These are phyloP conservation scores for Lathamus discolor DNA, from an alignment of 2,113 vertebrate species.

Conservation along the genomic window DNA sequence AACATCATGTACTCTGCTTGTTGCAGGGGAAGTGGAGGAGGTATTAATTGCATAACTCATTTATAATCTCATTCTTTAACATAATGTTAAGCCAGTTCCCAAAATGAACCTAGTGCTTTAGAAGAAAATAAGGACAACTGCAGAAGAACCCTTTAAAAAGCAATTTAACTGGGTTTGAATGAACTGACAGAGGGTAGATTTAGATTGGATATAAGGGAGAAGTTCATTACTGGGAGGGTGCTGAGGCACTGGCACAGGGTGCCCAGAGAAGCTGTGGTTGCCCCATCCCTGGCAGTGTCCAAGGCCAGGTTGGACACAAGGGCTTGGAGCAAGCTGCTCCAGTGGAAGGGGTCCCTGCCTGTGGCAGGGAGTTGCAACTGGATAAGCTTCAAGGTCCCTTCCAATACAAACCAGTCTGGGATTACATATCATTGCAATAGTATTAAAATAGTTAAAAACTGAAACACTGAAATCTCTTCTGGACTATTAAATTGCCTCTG, in stretches of 20 bases:
- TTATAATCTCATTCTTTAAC: constrained; percentile 42
- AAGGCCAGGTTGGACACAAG: background rate
- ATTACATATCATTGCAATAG: background rate
- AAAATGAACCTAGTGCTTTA: background rate
- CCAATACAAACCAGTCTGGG: background rate
- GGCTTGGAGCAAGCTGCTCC: background rate
- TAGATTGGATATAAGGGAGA: background rate
- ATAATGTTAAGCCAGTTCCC: background rate
- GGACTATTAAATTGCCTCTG: background rate
- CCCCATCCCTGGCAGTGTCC: background rate
- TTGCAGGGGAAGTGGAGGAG: constrained; percentile 36
- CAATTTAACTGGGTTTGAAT: background rate
- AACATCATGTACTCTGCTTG: constrained; percentile 4
- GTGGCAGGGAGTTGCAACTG: background rate
- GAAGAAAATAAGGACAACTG: background rate
- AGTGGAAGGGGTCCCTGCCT: background rate
- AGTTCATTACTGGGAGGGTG: background rate
- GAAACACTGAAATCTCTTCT: background rate
- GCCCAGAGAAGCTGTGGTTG: background rate
- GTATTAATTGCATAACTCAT: constrained; percentile 40
- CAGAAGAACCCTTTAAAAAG: background rate
- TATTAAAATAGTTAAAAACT: background rate
- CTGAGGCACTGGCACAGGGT: background rate
- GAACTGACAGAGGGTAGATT: background rate
- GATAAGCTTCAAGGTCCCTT: background rate